Conservation (phyloP, 2,888 invertebrate species). For the Pristionchus arcanus region DNA sequence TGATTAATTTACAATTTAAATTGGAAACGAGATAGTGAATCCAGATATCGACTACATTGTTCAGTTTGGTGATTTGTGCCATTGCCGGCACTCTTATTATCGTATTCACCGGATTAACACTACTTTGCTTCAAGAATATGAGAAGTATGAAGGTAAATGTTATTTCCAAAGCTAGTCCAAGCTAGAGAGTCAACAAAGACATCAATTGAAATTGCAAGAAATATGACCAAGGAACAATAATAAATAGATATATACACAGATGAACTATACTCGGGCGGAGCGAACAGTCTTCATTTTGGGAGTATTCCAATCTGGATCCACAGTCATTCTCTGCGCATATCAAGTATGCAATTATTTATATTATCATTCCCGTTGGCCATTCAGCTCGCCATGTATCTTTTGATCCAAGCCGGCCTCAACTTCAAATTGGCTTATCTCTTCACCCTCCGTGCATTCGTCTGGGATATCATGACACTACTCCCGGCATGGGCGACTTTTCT, state of each 20-base stretch:
- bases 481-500: conserved; percentile 32
- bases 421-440: conserved; percentile 4
- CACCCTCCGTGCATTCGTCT: conserved; percentile 1
- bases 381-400: conserved; percentile 40
- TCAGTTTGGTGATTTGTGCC: neutral
- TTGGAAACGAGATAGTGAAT: neutral
- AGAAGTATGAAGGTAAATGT: neutral
- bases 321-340: neutral
- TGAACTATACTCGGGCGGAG: neutral
- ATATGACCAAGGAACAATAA: no score
- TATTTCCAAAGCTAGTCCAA: neutral
- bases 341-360: neutral
- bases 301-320: neutral
- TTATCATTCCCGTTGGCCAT: neutral
- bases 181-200: neutral
- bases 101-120: neutral
- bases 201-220: no score
- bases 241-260: neutral
- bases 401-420: conserved; percentile 18
- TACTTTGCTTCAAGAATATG: conserved; percentile 3
- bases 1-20: neutral
- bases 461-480: conserved; percentile 16
- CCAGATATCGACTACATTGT: conserved; percentile 30
- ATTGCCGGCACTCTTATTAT: neutral
- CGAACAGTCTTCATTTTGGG: neutral